Evolutionary conservation across 2,888 invertebrate genomes (phyloP), one percentile per base, ranked within the genome.

Genomic region (Drosophila parthenogenetica): DNA sequence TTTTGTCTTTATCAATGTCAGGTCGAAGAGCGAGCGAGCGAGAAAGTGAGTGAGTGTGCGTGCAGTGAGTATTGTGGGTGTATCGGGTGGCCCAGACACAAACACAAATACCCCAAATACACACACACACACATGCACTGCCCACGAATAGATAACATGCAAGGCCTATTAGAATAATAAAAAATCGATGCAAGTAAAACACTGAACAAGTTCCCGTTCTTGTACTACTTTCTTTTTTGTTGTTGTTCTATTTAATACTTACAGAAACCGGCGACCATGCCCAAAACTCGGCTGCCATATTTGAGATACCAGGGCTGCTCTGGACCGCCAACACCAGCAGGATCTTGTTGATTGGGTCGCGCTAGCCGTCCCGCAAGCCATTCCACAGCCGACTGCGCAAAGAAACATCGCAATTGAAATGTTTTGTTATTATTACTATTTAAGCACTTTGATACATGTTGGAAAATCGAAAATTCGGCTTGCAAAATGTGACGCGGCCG

Each of bases 301-400:
- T 96, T 97, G 94, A 97, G 94, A 95, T 96, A 97, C 97, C 96
- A 97, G 80, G 97, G 96, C 81, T 96, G 96, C 92, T 97, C 97
- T 93, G 95, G 95, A 80, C 95, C 94, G 77, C 93, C 94, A 87
- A 94, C 94, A 92, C 93, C 94, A 87, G 94, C 94, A 92, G 96
- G 96, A 66, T 90, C 95, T 66, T 83, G 80, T 75, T 90, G 90
- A 81, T 96, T 96, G 74, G 97, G 97, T 90, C 96, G 94, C 89
- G 95, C 94, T 96, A 97, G 95, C 81, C 97, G 93, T 90, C 95
- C 94, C 74, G 95, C 94, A 88, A 97, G 93, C 94, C 96, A 97
- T 91, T 96, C 96, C 86, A 95, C 94, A 90, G 97, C 94, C 61
- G 90, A 91, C 90, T 90, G 76, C 43, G 48, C 64, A 72, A 50